Percentiles rank a stretch among this genome's conserved stretches.
phyloP scores from a whole-genome alignment of 1,140 invertebrate species.

The Copidosoma floridanum region DNA sequence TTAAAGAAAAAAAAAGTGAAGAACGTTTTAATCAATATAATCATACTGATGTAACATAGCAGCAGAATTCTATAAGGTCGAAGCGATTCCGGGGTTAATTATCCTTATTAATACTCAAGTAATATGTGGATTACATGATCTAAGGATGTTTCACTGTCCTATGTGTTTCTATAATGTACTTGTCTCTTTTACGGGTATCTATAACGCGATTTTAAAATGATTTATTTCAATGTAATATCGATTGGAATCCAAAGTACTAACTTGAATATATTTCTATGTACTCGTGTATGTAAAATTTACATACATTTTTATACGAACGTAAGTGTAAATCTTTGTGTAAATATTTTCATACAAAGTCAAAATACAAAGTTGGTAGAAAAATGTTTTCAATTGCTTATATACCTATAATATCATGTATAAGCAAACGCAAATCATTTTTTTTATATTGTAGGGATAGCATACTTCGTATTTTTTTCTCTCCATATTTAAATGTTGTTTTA shows the following conservation, averaged over 20 bases:
- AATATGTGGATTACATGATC: no score
- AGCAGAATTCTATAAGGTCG: no score
- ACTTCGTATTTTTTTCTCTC: slow-evolving; percentile 14
- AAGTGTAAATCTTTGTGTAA: not conserved
- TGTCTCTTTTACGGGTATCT: no score
- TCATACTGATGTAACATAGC: no score
- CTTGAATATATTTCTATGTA: not conserved
- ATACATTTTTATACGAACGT: not conserved
- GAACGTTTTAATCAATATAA: no score
- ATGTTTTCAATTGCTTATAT: not conserved
- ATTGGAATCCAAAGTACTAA: no score
- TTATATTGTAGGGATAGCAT: not conserved
- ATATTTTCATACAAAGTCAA: slow-evolving; percentile 3
- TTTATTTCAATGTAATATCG: no score
- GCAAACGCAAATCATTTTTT: slow-evolving; percentile 10
- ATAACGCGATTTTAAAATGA: no score
- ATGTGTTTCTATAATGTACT: no score
- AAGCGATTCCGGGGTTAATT: not conserved
- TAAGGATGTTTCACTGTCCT: no score
- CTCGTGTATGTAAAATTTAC: slow-evolving; percentile 1
- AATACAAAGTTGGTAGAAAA: not conserved
- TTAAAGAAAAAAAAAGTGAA: no score
- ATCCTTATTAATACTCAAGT: no score
- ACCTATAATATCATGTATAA: not conserved
- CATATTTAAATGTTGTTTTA: slow-evolving; percentile 4